Evolutionary conservation across 2,113 vertebrate species (phyloP).

Genomic region (Embiotoca jacksoni): DNA sequence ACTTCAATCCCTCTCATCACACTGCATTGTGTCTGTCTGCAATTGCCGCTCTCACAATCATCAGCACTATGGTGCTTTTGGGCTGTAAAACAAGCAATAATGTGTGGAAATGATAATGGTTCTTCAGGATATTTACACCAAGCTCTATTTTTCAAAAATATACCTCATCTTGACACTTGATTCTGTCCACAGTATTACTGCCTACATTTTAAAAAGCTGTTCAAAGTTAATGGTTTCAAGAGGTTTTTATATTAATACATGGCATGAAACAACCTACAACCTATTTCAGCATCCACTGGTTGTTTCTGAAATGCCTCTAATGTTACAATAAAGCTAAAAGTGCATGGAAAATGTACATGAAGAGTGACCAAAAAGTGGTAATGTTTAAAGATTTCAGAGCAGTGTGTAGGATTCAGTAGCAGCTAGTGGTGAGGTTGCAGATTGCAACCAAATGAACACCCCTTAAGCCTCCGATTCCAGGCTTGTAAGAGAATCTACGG

Average conservation of each 20-base stretch:
- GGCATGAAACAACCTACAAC: neutral
- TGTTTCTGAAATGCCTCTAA: neutral
- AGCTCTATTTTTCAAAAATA: neutral
- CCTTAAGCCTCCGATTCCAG: too few species aligned
- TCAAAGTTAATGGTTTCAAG: neutral
- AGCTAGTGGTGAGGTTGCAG: too few species aligned
- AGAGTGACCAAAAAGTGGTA: neutral
- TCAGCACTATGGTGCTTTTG: slow-evolving; percentile 6
- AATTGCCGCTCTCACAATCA: slow-evolving; percentile 17
- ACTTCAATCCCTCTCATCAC: slow-evolving; percentile 30
- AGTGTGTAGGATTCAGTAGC: too few species aligned
- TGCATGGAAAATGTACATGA: neutral
- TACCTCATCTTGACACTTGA: neutral
- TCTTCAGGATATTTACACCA: neutral
- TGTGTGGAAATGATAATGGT: slow-evolving; percentile 8
- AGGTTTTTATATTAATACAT: neutral
- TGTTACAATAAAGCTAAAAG: neutral
- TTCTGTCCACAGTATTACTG: neutral
- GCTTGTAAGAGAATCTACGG: too few species aligned
- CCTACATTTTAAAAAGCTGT: neutral
- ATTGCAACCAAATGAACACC: too few species aligned
- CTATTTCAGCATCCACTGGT: too few species aligned
- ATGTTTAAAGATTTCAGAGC: too few species aligned
- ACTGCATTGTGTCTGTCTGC: slow-evolving; percentile 12
- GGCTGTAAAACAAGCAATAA: neutral